A percentile compares a stretch with the other conserved stretches of the same genome.
Conservation (phyloP, 1,140 invertebrate genomes). For the Contarinia nasturtii region DNA sequence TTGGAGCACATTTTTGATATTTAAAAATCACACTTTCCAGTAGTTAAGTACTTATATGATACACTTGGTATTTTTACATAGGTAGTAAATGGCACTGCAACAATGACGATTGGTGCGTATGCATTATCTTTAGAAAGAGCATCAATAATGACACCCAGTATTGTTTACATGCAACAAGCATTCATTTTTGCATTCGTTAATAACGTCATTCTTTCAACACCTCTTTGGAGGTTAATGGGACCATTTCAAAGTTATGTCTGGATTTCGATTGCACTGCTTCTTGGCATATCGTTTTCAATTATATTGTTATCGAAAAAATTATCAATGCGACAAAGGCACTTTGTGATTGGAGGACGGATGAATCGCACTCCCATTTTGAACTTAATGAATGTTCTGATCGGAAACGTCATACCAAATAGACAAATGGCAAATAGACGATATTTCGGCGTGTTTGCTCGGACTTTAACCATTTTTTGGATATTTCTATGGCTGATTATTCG, state of each 20-base stretch:
- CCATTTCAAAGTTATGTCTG: not conserved
- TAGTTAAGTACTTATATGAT: too few species aligned
- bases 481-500: not conserved
- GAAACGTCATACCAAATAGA: not conserved
- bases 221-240: not conserved
- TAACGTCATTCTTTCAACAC: not conserved
- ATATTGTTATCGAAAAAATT: not conserved
- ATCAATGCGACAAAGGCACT: not conserved
- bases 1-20: too few species aligned
- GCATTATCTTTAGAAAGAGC: not conserved
- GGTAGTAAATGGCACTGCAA: not conserved
- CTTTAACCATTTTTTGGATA: not conserved
- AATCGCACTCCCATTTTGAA: not conserved
- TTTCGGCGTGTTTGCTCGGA: not conserved
- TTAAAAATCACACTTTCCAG: too few species aligned
- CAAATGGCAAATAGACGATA: not conserved
- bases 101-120: not conserved
- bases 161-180: not conserved
- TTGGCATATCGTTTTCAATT: not conserved
- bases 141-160: not conserved
- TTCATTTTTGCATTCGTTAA: not conserved
- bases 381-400: not conserved
- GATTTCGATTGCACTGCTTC: not conserved
- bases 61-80: too few species aligned
- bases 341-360: not conserved